Base-by-base conservation (phyloP, 2,888 invertebrate species). In the Chironomus tentans region DNA sequence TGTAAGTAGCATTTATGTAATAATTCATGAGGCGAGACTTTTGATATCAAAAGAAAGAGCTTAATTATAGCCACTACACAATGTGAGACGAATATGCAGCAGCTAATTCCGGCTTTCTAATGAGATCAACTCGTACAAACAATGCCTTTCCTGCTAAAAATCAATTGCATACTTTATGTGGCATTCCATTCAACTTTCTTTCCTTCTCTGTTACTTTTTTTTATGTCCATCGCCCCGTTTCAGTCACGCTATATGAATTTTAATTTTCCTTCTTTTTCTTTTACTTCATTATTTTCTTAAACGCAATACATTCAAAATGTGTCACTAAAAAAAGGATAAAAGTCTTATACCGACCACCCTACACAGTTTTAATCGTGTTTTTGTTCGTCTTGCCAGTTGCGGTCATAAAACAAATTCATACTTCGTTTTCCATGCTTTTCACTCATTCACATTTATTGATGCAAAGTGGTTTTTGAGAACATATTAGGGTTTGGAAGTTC, bases 231-330 rank as follows among this genome's bases (percentile, higher is more conserved):
- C 12, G 65, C 15, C 15, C 62, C 48, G 74, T 22, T 68, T 74
- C 24, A 48, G 74, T 74, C 74, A 74, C 74, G 74, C 68, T 47
- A 74, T 74, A 22, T 74, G 74, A 74, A 74, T 74, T 74, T 74
- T 68, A 74, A 74, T 65, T 74, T 73, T 50, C 24, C 56, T 50
- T 24, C 56, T 38, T 73, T 48, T 38, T 56, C 50, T 13, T 24
- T 15, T 38, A 38, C 38, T 38, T 38, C 38, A 38, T 38, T 38
- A 38, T 38, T 24, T 48, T 38, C 68, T 24, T 47, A 28, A 7
- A 65, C 65, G 13, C 22, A 38, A 22, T 15, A 68, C 68, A 56
- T 21, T 12, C 18, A 47, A 74, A 68, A 74, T 62, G 46, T 65
- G 61, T 74, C 74, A 74, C 28, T 38, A 38, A 38, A 38, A 28